Percentiles rank a stretch among this genome's conserved stretches.
Conservation (phyloP, 2,113 vertebrate species). For the Typhlomys cinereus region DNA sequence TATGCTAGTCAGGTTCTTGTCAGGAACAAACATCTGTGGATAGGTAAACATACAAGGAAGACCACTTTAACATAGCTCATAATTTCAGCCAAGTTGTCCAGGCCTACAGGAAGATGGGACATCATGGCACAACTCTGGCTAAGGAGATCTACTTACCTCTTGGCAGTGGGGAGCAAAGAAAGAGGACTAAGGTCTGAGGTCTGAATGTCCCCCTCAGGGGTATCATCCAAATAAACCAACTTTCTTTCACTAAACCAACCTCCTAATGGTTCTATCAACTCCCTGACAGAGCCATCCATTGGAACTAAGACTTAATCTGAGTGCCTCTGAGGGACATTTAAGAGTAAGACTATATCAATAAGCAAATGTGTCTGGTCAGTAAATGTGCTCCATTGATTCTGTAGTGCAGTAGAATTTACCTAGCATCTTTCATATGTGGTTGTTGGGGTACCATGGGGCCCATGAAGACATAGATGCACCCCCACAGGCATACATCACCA, state of each 20-base stretch:
- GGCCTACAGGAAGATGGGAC: neutral
- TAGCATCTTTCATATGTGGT: too few species aligned
- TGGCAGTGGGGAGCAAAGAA: neutral
- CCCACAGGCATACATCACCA: too few species aligned
- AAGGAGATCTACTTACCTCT: neutral
- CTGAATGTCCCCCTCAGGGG: neutral
- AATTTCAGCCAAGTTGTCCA: neutral
- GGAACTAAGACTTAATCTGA: neutral
- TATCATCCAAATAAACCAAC: neutral
- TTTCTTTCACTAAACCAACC: neutral
- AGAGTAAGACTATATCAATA: neutral
- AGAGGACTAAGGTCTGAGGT: neutral
- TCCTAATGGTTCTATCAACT: neutral
- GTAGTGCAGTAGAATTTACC: neutral
- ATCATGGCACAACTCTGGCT: neutral
- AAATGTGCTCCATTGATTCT: neutral
- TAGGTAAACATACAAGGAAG: neutral
- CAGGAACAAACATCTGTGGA: neutral
- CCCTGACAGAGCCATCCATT: neutral
- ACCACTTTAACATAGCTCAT: neutral
- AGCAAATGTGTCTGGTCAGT: neutral
- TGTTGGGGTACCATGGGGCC: fast-evolving
- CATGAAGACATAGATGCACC: neutral
- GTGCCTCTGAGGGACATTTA: neutral
- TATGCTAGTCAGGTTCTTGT: neutral